A percentile compares a stretch with the other conserved stretches of the same genome.
phyloP scores from a whole-genome alignment of 2,888 invertebrate species.

The Tetrapedia diversipes region DNA sequence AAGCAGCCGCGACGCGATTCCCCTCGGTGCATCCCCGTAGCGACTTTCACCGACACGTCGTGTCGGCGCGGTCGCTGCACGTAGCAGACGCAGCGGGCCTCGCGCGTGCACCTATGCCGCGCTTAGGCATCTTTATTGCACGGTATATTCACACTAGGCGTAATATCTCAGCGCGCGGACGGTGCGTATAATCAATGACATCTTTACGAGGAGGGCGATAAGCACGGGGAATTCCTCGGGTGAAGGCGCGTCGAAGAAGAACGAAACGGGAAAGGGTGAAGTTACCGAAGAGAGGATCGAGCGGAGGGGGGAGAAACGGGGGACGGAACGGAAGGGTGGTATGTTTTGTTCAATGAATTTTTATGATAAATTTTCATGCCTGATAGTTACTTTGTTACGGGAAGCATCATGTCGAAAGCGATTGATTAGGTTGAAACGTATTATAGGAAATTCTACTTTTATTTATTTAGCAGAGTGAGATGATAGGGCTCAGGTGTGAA shows the following conservation, averaged over 20 bases:
- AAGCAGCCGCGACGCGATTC: constrained; percentile 34
- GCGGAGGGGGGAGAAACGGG: no score
- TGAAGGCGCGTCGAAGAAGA: constrained; percentile 25
- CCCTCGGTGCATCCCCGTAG: constrained; percentile 38
- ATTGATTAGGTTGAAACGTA: no score
- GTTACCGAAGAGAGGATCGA: no score
- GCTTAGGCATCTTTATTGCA: constrained; percentile 64
- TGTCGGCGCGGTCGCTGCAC: constrained; percentile 30
- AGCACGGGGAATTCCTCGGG: constrained; percentile 56
- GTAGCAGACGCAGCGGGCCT: constrained; percentile 23
- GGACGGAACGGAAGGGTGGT: no score
- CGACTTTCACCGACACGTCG: constrained; percentile 54
- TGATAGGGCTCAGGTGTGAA: no score
- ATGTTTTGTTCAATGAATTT: no score
- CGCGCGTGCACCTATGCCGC: constrained; percentile 4
- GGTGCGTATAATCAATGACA: constrained; percentile 74
- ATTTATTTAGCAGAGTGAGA: no score
- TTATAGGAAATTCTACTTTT: no score
- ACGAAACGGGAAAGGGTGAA: constrained; percentile 14
- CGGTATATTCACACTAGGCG: constrained; percentile 67
- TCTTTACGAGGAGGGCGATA: constrained; percentile 73
- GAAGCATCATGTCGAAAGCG: no score
- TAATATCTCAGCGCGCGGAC: constrained; percentile 67
- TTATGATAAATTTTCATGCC: no score
- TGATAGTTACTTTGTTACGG: no score